A percentile compares a stretch with the other conserved stretches of the same genome.
These are phyloP conservation scores for Ctenosaura bakeri DNA, from an alignment of 2,797 vertebrate genomes.

Conservation along the genomic window DNA sequence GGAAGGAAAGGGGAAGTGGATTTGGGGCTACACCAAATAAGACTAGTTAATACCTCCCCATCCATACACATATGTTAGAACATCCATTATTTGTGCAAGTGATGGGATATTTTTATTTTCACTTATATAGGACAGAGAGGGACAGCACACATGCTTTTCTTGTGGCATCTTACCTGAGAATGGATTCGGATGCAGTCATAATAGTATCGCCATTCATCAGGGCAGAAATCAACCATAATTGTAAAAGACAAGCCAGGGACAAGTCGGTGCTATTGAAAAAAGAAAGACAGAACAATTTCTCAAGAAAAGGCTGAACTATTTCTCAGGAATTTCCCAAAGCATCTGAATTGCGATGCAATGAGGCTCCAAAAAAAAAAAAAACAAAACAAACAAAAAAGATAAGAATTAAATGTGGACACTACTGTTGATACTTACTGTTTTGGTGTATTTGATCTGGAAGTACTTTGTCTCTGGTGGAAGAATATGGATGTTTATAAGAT, in stretches of 20 bases:
- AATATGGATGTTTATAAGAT: constrained; percentile 86
- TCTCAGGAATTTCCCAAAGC: neutral
- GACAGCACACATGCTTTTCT: constrained; percentile 8
- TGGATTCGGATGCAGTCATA: constrained; percentile 92
- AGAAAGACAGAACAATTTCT: constrained; percentile 21
- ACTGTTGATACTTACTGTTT: constrained; percentile 83
- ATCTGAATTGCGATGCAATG: neutral
- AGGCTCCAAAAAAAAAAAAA: neutral
- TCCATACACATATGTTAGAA: neutral
- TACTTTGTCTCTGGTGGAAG: constrained; percentile 90
- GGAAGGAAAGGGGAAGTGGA: no score
- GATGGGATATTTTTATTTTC: neutral
- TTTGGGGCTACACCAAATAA: no score
- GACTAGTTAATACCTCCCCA: no score
- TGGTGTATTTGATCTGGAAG: constrained; percentile 90
- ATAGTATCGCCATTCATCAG: constrained; percentile 94
- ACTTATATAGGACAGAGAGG: neutral
- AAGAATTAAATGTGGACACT: constrained; percentile 1
- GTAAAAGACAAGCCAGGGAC: constrained; percentile 89
- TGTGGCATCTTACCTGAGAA: constrained; percentile 84
- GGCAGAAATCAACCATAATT: constrained; percentile 85
- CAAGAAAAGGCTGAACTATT: neutral
- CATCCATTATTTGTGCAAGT: constrained; percentile 7
- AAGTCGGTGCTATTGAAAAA: constrained; percentile 83
- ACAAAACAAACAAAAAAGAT: neutral